Base-by-base conservation (phyloP, 2,888 invertebrate genomes). In the Trachelus stipa region DNA sequence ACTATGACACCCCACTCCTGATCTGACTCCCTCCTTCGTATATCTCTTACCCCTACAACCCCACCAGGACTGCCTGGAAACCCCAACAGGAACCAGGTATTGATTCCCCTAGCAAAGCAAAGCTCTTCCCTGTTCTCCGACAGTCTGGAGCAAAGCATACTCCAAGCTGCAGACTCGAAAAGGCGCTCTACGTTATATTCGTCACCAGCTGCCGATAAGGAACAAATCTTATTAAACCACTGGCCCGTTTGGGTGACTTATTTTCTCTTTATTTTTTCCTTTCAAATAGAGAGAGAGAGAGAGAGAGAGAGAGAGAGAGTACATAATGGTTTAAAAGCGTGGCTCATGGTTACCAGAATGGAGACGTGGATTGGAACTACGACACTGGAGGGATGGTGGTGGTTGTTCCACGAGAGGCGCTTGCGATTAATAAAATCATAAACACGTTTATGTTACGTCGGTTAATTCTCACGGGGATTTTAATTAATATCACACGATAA, bases 81-180 rank as follows among this genome's bases (percentile, higher is more conserved):
- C 73, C 40, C 78, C 77, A 33, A 77, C 77, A 34, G 75, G 77
- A 69, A 77, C 75, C 83, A 82, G 88, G 89, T 90, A 91, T 91
- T 91, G 91, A 90, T 91, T 90, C 90, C 85, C 88, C 88, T 88
- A 88, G 89, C 87, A 88, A 87, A 83, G 78, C 74, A 33, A 71
- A 75, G 71, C 87, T 85, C 87, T 87, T 86, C 88, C 88, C 87
- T 86, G 87, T 88, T 86, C 87, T 88, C 88, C 88, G 86, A 83
- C 88, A 89, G 89, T 89, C 87, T 84, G 88, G 88, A 89, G 88
- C 86, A 86, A 88, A 88, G 85, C 89, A 87, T 88, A 87, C 86
- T 86, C 87, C 87, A 81, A 84, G 84, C 85, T 86, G 86, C 86
- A 83, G 85, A 84, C 81, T 83, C 82, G 79, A 80, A 77, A 74